Percentiles rank a stretch among this genome's conserved stretches.
Evolutionary conservation across 2,797 vertebrate genomes (phyloP).

Genomic region (Discoglossus pictus): DNA sequence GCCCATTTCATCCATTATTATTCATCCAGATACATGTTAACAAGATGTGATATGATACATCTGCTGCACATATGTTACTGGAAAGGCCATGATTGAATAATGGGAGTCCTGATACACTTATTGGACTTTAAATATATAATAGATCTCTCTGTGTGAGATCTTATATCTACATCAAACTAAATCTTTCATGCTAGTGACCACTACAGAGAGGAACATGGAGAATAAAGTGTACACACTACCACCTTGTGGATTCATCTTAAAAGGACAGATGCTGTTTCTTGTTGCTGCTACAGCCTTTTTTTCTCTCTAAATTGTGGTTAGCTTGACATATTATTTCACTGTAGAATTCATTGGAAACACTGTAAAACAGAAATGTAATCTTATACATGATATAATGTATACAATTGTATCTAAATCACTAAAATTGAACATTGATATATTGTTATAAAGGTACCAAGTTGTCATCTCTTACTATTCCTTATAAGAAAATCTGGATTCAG

Average conservation of each 20-base stretch:
- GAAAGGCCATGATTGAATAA: conserved; percentile 30
- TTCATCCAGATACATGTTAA: too few relatives aligned
- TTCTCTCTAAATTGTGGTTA: conserved; percentile 3
- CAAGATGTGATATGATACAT: too few relatives aligned
- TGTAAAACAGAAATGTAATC: too few relatives aligned
- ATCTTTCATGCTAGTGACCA: conserved; percentile 47
- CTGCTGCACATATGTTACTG: conserved; percentile 13
- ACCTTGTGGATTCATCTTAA: conserved; percentile 78
- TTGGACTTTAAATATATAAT: conserved; percentile 46
- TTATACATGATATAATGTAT: too few relatives aligned
- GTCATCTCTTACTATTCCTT: too few relatives aligned
- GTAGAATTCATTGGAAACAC: too few relatives aligned
- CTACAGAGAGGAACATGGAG: conserved; percentile 28
- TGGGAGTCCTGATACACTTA: conserved; percentile 25
- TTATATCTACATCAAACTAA: conserved; percentile 38
- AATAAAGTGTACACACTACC: conserved; percentile 78
- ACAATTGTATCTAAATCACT: too few relatives aligned
- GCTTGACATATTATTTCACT: too few relatives aligned
- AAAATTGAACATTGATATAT: too few relatives aligned
- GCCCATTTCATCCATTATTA: too few relatives aligned
- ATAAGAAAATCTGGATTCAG: too few relatives aligned
- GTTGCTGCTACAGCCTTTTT: conserved; percentile 17
- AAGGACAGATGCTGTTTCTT: conserved; percentile 53
- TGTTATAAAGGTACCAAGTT: too few relatives aligned
- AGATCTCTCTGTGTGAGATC: conserved; percentile 38